phyloP scores from a whole-genome alignment of 2,797 vertebrate species.

The Brachyrhaphis roseni region DNA sequence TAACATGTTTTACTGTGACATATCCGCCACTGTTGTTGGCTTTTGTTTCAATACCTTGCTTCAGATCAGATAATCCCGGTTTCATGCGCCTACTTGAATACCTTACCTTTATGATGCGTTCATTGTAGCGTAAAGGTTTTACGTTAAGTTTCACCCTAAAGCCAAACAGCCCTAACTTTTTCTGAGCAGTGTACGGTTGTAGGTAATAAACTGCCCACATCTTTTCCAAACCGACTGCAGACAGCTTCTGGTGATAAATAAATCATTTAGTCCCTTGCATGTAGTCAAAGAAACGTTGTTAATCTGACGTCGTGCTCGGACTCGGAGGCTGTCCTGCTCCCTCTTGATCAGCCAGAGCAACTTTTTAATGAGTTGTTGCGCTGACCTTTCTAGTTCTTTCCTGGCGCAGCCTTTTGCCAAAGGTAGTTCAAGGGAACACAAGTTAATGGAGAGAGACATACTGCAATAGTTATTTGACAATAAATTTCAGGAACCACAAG shows the following conservation, averaged over 20 bases:
- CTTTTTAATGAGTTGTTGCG: constrained; percentile 7
- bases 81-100: neutral
- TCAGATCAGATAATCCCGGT: neutral
- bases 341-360: constrained; percentile 4
- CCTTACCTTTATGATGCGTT: neutral
- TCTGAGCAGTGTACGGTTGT: neutral
- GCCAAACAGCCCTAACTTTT: neutral
- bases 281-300: neutral
- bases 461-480: neutral
- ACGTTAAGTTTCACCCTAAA: neutral
- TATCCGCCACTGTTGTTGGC: neutral
- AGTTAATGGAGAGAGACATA: neutral
- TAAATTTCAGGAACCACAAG: neutral
- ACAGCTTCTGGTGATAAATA: neutral
- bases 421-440: neutral
- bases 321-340: neutral
- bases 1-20: neutral
- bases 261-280: constrained; percentile 1
- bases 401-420: neutral
- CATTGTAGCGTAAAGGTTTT: neutral
- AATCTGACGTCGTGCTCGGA: neutral
- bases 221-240: neutral
- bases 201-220: neutral
- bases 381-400: constrained; percentile 1
- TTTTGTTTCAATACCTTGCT: neutral